These are phyloP conservation scores for Mareca strepera DNA, from an alignment of 2,797 vertebrate species.

Conservation along the genomic window DNA sequence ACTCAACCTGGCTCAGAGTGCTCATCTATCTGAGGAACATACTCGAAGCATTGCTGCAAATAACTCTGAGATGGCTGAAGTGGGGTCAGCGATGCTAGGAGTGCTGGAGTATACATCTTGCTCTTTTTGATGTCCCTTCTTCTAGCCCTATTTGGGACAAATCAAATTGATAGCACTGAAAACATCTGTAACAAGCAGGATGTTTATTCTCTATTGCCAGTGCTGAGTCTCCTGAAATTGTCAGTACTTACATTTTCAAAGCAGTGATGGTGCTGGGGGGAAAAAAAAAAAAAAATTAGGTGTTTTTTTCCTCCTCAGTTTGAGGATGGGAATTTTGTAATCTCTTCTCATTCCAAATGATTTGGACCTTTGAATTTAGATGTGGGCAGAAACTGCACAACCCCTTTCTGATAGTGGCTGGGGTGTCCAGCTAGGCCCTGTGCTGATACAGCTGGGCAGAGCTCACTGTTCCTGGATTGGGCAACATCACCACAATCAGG, in stretches of 20 bases:
- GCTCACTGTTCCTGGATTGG: neutral
- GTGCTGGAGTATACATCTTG: slow-evolving; percentile 53
- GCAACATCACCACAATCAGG: neutral
- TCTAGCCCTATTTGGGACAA: slow-evolving; percentile 37
- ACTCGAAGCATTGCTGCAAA: slow-evolving; percentile 24
- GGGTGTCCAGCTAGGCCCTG: neutral
- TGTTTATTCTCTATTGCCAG: neutral
- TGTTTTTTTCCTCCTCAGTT: neutral
- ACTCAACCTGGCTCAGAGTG: neutral
- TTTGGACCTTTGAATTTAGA: neutral
- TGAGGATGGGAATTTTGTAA: neutral
- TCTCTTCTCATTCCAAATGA: neutral
- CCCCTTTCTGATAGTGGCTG: neutral
- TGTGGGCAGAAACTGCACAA: neutral
- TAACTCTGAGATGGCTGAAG: slow-evolving; percentile 57
- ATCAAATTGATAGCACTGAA: slow-evolving; percentile 55
- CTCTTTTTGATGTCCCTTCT: slow-evolving; percentile 63
- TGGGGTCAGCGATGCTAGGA: slow-evolving; percentile 30
- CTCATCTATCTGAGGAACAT: neutral
- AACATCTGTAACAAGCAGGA: slow-evolving; percentile 31
- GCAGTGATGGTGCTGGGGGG: neutral
- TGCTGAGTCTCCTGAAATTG: slow-evolving; percentile 24
- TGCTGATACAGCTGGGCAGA: neutral
- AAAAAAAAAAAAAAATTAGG: neutral
- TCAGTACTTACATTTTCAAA: slow-evolving; percentile 24